phyloP scores from a whole-genome alignment of 2,888 invertebrate species.

The Caradrina clavipalpis region DNA sequence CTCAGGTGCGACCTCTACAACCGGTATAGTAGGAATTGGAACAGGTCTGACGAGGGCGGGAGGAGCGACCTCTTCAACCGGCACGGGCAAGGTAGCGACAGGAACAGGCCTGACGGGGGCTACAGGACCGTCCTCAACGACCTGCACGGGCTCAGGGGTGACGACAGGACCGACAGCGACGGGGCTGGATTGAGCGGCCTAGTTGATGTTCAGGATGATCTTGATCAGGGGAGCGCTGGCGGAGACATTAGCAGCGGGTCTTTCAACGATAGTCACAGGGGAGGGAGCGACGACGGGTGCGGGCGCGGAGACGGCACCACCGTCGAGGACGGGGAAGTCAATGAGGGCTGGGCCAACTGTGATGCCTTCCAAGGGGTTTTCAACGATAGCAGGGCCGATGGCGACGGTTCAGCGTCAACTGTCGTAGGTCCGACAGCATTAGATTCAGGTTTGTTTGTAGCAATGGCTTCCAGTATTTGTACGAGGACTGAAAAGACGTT shows the following conservation, averaged over 20 bases:
- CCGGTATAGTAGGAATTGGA: too few relatives aligned
- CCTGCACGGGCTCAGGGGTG: conserved; percentile 38
- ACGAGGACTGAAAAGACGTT: conserved; percentile 56
- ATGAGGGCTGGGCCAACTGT: conserved; percentile 57
- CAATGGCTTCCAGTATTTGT: conserved; percentile 30
- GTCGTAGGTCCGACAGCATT: conserved; percentile 31
- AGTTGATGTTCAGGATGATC: conserved; percentile 69
- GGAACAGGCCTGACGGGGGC: conserved; percentile 10
- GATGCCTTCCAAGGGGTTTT: conserved; percentile 35
- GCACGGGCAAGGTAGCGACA: conserved; percentile 38
- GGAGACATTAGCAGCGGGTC: conserved; percentile 9
- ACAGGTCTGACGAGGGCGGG: too few relatives aligned
- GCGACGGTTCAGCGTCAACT: conserved; percentile 35
- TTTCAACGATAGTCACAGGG: conserved; percentile 32
- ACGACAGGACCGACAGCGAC: conserved; percentile 61
- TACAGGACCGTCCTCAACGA: conserved; percentile 15
- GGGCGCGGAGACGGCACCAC: conserved; percentile 30
- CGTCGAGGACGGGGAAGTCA: conserved; percentile 53
- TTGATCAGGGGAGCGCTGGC: conserved; percentile 63
- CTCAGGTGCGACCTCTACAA: not conserved
- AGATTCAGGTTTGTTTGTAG: conserved; percentile 24
- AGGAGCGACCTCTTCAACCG: too few relatives aligned
- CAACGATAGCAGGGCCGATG: conserved; percentile 38
- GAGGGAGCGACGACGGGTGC: conserved; percentile 38
- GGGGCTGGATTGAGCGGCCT: conserved; percentile 44